phyloP scores from a whole-genome alignment of 2,113 vertebrate genomes.

The Microtus pennsylvanicus region DNA sequence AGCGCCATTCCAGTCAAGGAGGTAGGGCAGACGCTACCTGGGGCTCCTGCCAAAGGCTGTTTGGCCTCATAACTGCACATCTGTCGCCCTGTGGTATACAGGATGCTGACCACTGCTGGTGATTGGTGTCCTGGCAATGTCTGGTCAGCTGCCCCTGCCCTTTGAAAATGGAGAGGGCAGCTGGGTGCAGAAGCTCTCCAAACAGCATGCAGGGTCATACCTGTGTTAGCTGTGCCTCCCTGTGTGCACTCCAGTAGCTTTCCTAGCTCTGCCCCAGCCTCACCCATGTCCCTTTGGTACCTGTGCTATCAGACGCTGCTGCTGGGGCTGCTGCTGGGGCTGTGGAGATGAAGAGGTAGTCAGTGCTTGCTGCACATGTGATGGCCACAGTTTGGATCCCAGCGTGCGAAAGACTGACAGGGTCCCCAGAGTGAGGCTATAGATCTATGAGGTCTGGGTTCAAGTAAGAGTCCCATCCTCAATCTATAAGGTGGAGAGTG shows the following conservation, averaged over 20 bases:
- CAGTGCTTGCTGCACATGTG: not conserved
- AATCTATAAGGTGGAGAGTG: not conserved
- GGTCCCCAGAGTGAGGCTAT: not conserved
- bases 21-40: not conserved
- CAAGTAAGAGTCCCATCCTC: not conserved
- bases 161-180: not conserved
- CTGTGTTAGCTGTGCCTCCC: not conserved
- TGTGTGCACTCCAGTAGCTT: not conserved
- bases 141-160: not conserved
- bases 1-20: not conserved
- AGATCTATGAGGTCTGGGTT: not conserved
- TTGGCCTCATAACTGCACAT: not conserved
- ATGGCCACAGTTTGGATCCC: not conserved
- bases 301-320: no score
- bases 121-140: not conserved
- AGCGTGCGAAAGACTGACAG: not conserved
- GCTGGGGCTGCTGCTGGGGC: not conserved
- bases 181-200: not conserved
- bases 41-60: not conserved
- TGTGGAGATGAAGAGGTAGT: no score
- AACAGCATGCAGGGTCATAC: no score
- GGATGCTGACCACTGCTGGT: not conserved
- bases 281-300: no score
- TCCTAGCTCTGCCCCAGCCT: no score
- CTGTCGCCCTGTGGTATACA: no score